These are phyloP conservation scores for Palythoa grandis DNA, from an alignment of 92 coral and sea anemone genomes.

Conservation along the genomic window DNA sequence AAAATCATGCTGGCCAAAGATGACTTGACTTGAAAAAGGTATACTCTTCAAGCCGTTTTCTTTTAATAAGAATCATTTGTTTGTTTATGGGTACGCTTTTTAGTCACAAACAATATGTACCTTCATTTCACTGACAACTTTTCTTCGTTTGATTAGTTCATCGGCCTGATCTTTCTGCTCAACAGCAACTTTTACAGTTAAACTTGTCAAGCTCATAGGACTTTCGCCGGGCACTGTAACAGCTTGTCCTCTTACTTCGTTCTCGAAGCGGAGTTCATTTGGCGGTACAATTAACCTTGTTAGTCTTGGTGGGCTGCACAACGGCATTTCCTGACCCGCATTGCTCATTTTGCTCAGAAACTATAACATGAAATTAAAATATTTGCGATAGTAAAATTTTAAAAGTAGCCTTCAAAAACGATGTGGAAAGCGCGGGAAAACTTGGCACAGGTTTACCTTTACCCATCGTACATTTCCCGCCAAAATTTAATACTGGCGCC, in stretches of 20 bases:
- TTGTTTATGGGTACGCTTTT: not conserved
- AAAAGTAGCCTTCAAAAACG: not conserved
- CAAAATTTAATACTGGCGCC: not conserved
- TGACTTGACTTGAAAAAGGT: too few relatives aligned
- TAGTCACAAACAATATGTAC: not conserved
- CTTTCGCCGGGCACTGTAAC: not conserved
- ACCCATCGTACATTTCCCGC: not conserved
- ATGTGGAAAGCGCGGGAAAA: constrained; percentile 27
- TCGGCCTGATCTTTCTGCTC: constrained; percentile 35
- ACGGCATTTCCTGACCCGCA: not conserved
- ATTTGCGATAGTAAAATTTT: too few relatives aligned
- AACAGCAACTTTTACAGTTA: constrained; percentile 24
- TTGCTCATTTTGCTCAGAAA: not conserved
- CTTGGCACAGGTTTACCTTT: not conserved
- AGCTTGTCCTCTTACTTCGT: not conserved
- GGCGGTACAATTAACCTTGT: constrained; percentile 21
- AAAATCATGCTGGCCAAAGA: too few relatives aligned
- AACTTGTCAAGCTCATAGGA: constrained; percentile 23
- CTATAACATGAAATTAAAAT: not conserved
- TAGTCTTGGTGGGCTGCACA: constrained; percentile 23
- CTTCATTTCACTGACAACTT: constrained; percentile 16
- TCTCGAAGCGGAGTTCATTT: not conserved
- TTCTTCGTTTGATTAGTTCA: constrained; percentile 20
- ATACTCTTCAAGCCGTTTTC: too few relatives aligned
- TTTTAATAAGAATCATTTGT: not conserved